phyloP scores from a whole-genome alignment of 2,888 invertebrate genomes.

The Idaea dimidiata region DNA sequence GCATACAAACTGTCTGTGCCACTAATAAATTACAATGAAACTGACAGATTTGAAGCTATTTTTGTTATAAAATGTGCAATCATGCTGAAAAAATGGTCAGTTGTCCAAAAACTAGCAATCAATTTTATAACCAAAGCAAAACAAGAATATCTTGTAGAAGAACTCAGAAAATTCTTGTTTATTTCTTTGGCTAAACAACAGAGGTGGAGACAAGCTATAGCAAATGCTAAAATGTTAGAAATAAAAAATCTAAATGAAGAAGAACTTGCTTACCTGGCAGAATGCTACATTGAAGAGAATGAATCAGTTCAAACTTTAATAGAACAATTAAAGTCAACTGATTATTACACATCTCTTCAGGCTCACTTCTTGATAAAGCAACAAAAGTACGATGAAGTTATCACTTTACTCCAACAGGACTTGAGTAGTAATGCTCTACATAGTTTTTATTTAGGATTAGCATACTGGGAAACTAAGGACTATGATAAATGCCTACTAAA shows the following conservation, averaged over 20 bases:
- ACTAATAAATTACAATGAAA: conserved; percentile 61
- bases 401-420: conserved; percentile 73
- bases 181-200: conserved; percentile 60
- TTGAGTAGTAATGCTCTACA: conserved; percentile 67
- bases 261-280: conserved; percentile 57
- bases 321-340: conserved; percentile 47
- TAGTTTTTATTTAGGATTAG: conserved; percentile 81
- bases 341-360: conserved; percentile 63
- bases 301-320: conserved; percentile 49
- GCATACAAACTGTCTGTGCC: conserved; percentile 77
- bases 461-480: conserved; percentile 81
- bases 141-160: conserved; percentile 43
- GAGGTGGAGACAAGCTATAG: conserved; percentile 77
- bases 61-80: conserved; percentile 66
- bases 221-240: conserved; percentile 52
- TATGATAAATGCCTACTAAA: conserved; percentile 82
- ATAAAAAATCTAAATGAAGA: conserved; percentile 37
- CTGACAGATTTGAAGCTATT: conserved; percentile 57
- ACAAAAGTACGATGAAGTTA: conserved; percentile 76
- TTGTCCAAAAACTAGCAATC: conserved; percentile 61
- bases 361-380: conserved; percentile 75
- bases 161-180: conserved; percentile 56
- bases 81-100: conserved; percentile 65
- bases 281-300: conserved; percentile 61
- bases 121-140: conserved; percentile 65